Evolutionary conservation across 2,113 vertebrate genomes (phyloP), one percentile per base, ranked within the genome.

Genomic region (Microcebus tavaratra): DNA sequence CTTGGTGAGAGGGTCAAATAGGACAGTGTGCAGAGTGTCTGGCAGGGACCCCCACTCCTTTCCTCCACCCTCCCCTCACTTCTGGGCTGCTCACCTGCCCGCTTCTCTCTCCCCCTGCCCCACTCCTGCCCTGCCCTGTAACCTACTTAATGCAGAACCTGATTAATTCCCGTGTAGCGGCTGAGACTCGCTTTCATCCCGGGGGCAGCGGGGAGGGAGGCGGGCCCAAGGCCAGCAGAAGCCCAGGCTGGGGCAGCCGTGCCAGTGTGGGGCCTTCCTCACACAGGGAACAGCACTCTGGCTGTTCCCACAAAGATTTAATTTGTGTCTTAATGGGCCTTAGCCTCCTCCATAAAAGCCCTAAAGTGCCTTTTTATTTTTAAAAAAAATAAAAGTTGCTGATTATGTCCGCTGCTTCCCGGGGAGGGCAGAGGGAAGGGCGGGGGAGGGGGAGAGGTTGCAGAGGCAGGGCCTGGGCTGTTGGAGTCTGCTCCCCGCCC

Each of bases 281-380:
- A 96, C 95, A 97, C 98, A 97, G 89, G 86, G 97, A 96, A 97
- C 78, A 50, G 96, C 98, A 98, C 97, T 98, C 98, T 93, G 92
- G 85, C 97, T 98, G 91, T 91, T 97, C 94, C 97, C 96, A 98
- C 97, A 98, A 98, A 97, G 97, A 98, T 98, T 98, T 99, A 98
- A 98, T 99, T 98, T 98, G 97, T 98, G 98, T 98, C 98, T 98
- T 99, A 98, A 98, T 98, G 98, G 98, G 97, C 90, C 86, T 31
- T 73, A 97, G 93, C 92, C 96, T 98, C 97, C 86, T 98, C 98
- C 96, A 93, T 98, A 98, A 99, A 98, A 99, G 98, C 98, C 92
- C 96, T 98, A 96, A 98, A 99, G 98, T 98, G 96, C 97, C 89
- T 98, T 97, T 97, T 96, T 97, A 98, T 97, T 98, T 86, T 96